Evolutionary conservation across 1,140 invertebrate genomes (phyloP).

Genomic region (Drosophila quadrilineata): DNA sequence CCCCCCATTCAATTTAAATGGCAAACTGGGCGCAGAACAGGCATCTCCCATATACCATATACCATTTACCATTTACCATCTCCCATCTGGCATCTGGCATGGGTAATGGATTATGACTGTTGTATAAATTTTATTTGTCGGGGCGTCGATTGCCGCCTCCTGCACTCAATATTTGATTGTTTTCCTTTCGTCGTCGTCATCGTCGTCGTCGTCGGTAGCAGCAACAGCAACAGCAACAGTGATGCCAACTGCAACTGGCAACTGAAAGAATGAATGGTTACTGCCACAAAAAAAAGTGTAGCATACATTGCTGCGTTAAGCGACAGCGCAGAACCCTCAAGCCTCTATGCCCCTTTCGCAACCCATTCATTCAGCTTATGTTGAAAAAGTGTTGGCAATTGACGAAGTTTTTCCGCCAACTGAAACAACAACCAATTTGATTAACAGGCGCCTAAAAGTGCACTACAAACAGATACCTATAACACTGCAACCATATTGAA

Average conservation of each 20-base stretch:
- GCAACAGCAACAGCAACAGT: background rate
- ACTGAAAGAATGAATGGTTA: slow-evolving; percentile 1
- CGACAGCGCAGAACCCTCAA: no score
- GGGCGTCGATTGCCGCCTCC: slow-evolving; percentile 29
- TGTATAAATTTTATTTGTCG: slow-evolving; percentile 49
- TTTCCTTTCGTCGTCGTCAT: slow-evolving; percentile 35
- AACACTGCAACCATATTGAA: background rate
- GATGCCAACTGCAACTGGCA: slow-evolving; percentile 39
- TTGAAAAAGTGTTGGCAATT: slow-evolving; percentile 24
- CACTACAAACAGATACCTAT: background rate
- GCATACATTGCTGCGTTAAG: slow-evolving; percentile 25
- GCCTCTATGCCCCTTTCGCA: no score
- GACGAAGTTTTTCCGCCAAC: slow-evolving; percentile 41
- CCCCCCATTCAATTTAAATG: background rate
- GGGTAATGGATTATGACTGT: slow-evolving; percentile 70
- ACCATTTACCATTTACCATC: no score
- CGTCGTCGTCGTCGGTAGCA: background rate
- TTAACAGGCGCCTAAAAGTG: slow-evolving; percentile 11
- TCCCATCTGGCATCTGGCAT: slow-evolving; percentile 45
- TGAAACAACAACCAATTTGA: slow-evolving; percentile 33
- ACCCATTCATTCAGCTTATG: slow-evolving; percentile 26
- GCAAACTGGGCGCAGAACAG: no score
- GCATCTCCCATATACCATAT: no score
- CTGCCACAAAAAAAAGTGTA: slow-evolving; percentile 36
- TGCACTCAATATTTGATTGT: slow-evolving; percentile 63